Base-by-base conservation (phyloP, 1,140 invertebrate genomes). In the Mizuhopecten yessoensis region DNA sequence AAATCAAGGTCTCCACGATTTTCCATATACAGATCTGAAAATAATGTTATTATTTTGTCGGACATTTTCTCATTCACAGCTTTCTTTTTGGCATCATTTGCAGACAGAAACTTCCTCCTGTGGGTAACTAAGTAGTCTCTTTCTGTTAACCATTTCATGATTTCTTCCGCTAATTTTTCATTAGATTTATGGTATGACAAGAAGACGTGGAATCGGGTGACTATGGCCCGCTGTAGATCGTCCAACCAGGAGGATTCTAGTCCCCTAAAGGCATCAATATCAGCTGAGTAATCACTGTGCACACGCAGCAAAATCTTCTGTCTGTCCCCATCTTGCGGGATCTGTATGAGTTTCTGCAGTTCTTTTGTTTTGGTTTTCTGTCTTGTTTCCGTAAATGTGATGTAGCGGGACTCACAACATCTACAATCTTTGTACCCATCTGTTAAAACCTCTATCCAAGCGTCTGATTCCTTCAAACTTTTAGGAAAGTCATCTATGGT, bases 131-230 rank as follows among this genome's bases (percentile, higher is more conserved):
- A 75, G 17, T 75, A 75, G 23, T n/a, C 3, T 2, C 29, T 75
- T 29, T n/a, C n/a, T 75, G n/a, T n/a, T n/a, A 75, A 75, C 57
- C 57, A 75, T 5, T 29, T 29, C 57, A 75, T 75, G 57, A 75
- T 75, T 29, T 75, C 11, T 75, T 75, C n/a, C 29, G 57, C 57
- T n/a, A 75, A 29, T 75, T 75, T 17, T 29, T 29, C 17, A 29
- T 75, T n/a, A 75, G 57, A 75, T 75, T 75, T n/a, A 75, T 29
- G 23, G 57, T 29, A 75, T 23, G 57, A 75, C 1, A 75, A 11
- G 57, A 75, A 75, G n/a, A n/a, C 57, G 29, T 75, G 57, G 57
- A 75, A 75, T 75, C 57, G 57, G 29, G n/a, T 29, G n/a, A 75
- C n/a, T 75, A 75, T 75, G 29, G 57, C 57, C 57, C n/a, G 57